Evolutionary conservation across 1,140 invertebrate species (phyloP), one percentile per base, ranked within the genome.

Genomic region (Bombus sibiricus): DNA sequence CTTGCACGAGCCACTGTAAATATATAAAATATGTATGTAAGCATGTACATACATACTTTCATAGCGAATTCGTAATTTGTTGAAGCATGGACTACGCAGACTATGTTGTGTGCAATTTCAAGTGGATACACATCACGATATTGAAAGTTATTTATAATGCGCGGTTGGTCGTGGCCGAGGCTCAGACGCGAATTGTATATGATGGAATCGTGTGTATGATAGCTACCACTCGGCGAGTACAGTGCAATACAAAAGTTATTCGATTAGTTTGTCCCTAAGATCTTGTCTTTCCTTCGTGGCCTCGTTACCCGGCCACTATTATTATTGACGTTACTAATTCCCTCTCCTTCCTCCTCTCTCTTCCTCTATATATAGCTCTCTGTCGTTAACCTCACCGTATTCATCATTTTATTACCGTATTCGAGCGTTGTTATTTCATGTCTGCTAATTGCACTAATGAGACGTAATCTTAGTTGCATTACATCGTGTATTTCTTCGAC

Each of bases 101-200:
- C 62, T 25, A 37, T 68, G 57, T 62, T 86, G 83, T 37, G 59
- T 62, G 53, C 62, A 73, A 74, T 66, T 88, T 76, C 53, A 72
- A 91, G 87, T 85, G 85, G 90, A 81, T 89, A 87, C 85, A 91
- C 87, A 88, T 88, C 85, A 83, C 75, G 90, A 86, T 90, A 91
- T 88, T 72, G 72, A 91, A 87, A 91, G 90, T 91, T 91, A 91
- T 91, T 91, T 91, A 91, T 91, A 91, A 91, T 91, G 85, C 90
- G 59, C 71, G 75, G 77, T 86, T 77, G 90, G 81, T 90, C 84
- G 87, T 88, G 80, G 87, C 37, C 68, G 86, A 80, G 86, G 77
- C 69, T 90, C 84, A 87, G 79, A 84, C 76, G 86, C 87, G 77
- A 91, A 86, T 86, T 86, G 76, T 84, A 76, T 85, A 82, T 83